Percentiles rank a stretch among this genome's conserved stretches.
Conservation (phyloP, 1,140 invertebrate genomes). For the Chlorops oryzae region DNA sequence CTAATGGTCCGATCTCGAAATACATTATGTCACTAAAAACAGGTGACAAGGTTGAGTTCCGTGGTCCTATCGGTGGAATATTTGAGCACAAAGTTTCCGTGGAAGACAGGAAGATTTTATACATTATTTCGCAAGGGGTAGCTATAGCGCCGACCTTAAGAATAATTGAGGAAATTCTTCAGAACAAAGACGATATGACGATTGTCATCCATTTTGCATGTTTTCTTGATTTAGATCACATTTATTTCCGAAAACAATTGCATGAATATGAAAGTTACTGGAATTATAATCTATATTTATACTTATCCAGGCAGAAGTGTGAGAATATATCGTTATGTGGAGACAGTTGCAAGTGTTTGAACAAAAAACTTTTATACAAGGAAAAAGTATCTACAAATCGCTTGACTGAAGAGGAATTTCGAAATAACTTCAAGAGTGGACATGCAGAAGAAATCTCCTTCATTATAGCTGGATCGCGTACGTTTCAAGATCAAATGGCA, state of each 20-base stretch:
- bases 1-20: constrained; percentile 30
- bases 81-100: constrained; percentile 17
- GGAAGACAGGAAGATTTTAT: constrained; percentile 12
- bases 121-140: constrained; percentile 36
- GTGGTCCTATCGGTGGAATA: constrained; percentile 37
- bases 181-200: constrained; percentile 40
- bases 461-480: neutral
- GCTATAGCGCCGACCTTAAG: constrained; percentile 37
- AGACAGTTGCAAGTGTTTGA: constrained; percentile 15
- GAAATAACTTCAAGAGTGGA: neutral
- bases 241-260: constrained; percentile 32
- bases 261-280: constrained; percentile 32
- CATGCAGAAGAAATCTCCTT: neutral
- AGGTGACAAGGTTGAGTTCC: constrained; percentile 31
- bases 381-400: constrained; percentile 18
- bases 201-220: constrained; percentile 32
- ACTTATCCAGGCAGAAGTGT: constrained; percentile 24
- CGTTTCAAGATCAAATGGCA: constrained; percentile 2
- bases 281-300: constrained; percentile 35
- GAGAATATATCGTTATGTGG: neutral
- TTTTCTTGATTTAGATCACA: constrained; percentile 26
- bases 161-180: constrained; percentile 28
- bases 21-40: constrained; percentile 16
- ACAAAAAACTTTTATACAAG: constrained; percentile 22
- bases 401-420: constrained; percentile 11